These are phyloP conservation scores for Cryptotermes secundus DNA, from an alignment of 1,140 invertebrate genomes.

Conservation along the genomic window DNA sequence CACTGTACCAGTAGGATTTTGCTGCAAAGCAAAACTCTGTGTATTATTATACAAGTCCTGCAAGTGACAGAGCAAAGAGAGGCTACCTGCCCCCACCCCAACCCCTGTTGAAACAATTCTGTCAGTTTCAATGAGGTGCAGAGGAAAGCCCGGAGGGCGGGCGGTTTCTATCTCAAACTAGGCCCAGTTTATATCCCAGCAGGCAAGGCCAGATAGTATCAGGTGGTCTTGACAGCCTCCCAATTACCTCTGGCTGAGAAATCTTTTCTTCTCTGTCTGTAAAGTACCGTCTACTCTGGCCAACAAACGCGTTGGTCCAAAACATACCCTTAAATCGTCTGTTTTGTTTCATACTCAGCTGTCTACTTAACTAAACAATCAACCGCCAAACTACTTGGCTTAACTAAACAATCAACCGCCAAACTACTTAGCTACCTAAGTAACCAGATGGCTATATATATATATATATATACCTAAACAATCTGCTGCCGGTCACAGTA, in stretches of 20 bases:
- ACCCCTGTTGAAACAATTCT: constrained; percentile 15
- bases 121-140: constrained; percentile 12
- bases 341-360: too few relatives aligned
- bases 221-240: constrained; percentile 12
- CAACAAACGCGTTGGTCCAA: neutral
- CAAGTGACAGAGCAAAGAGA: neutral
- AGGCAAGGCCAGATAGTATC: constrained; percentile 9
- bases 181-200: neutral
- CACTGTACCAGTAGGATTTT: neutral
- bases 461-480: too few relatives aligned
- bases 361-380: too few relatives aligned
- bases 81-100: neutral
- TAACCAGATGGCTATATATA: too few relatives aligned
- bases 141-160: neutral
- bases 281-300: neutral
- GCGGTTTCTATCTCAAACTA: neutral
- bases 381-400: too few relatives aligned
- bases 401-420: too few relatives aligned
- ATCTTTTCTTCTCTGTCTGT: neutral
- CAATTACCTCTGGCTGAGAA: constrained; percentile 14
- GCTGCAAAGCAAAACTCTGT: neutral
- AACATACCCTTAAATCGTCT: too few relatives aligned
- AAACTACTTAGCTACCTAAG: too few relatives aligned
- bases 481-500: too few relatives aligned
- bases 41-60: neutral